These are phyloP conservation scores for Brachypteracias leptosomus DNA, from an alignment of 2,113 vertebrate species.

Conservation along the genomic window DNA sequence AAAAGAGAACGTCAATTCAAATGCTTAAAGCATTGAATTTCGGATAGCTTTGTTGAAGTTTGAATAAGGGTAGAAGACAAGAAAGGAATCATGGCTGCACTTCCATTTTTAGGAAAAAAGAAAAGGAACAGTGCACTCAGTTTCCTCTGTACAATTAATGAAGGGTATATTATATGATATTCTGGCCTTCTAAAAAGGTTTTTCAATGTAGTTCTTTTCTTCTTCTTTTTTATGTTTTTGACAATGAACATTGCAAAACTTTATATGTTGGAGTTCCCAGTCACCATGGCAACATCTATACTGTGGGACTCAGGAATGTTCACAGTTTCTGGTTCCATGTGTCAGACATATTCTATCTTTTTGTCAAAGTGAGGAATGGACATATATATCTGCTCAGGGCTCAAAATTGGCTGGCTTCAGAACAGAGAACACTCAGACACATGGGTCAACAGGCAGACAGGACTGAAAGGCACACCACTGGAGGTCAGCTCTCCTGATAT, in stretches of 20 bases:
- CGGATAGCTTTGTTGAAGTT: neutral
- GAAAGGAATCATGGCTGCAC: neutral
- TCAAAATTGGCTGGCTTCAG: neutral
- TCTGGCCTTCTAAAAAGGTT: neutral
- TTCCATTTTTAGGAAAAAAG: neutral
- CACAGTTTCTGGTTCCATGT: neutral
- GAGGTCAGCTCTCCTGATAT: neutral
- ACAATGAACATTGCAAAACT: neutral
- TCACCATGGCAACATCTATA: neutral
- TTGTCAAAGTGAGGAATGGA: neutral
- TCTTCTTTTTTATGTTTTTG: fast-evolving
- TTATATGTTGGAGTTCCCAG: neutral
- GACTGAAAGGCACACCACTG: neutral
- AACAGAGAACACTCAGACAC: neutral
- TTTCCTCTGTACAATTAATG: neutral
- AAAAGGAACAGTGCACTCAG: neutral
- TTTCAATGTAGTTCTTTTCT: neutral
- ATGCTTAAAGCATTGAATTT: neutral
- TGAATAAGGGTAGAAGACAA: neutral
- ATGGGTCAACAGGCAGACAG: neutral
- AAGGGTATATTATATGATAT: neutral
- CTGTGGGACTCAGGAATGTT: neutral
- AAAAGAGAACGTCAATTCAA: neutral
- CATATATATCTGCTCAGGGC: neutral
- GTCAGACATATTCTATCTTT: neutral